Evolutionary conservation across 2,113 vertebrate species (phyloP).

Genomic region (Coracopsis vasa): DNA sequence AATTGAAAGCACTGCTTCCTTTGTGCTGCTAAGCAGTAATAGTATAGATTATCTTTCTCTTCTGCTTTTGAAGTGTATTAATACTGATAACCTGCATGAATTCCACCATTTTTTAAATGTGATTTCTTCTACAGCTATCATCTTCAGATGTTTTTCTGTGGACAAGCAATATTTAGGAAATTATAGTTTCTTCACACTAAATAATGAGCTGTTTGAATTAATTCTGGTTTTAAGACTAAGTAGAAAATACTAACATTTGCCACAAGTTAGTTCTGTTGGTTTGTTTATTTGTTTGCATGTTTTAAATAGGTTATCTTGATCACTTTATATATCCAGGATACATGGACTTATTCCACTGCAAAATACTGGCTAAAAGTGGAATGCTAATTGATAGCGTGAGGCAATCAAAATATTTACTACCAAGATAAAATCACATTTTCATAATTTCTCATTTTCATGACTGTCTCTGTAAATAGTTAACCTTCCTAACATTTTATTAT

Average conservation of each 20-base stretch:
- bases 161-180: neutral
- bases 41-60: neutral
- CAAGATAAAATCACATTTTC: neutral
- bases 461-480: neutral
- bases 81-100: neutral
- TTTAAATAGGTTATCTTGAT: neutral
- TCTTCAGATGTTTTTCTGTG: neutral
- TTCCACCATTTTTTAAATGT: neutral
- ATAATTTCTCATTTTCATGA: neutral
- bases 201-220: neutral
- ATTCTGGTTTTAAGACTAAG: neutral
- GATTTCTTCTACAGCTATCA: neutral
- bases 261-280: neutral
- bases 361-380: neutral
- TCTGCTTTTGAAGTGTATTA: neutral
- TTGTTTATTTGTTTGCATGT: neutral
- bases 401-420: slow-evolving; percentile 1
- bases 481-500: neutral
- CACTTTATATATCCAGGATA: neutral
- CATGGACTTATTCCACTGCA: neutral
- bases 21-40: neutral
- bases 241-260: neutral
- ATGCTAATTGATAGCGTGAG: neutral
- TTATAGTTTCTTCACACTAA: neutral
- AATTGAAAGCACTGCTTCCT: neutral